Evolutionary conservation across 2,113 vertebrate species (phyloP), one percentile per base, ranked within the genome.

Genomic region (Nerophis ophidion): DNA sequence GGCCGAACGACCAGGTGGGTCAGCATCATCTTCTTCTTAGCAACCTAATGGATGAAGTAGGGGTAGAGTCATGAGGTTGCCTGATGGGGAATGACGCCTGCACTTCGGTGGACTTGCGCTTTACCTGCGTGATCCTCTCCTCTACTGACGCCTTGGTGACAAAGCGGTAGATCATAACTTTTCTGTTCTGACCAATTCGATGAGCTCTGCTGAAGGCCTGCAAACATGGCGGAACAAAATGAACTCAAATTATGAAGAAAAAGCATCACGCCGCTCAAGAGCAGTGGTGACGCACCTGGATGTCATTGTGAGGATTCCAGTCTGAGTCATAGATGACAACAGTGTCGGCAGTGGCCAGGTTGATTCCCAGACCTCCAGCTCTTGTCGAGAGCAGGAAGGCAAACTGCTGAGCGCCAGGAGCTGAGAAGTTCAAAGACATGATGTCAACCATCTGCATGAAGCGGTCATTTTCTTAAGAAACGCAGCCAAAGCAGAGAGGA

Each of bases 21-120:
- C 68, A 98, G 73, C 96, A 98, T 98, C 96, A 98, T 98, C 80
- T 98, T 98, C 75, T 98, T 98, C 86, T 98, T 98, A 46, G 96
- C 96, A 74, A 98, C 96, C 89, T 90, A 3, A 64, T 7, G 47
- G 0, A 16, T 1, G 5, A 8, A 13, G 19, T 16, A 69, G 9
- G 40, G 6, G 47, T 8, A 13, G 45, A 8, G 15, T 7, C 46
- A 36, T 15, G 11, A n/a, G 10, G 14, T 17, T 6, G 49, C 17
- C 26, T 12, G 0, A 13, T 12, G 26, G 19, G 49, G 13, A 7
- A 26, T 19, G 9, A 8, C 8, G n/a, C 8, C 9, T 17, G 48
- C 47, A 8, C 47, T n/a, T n/a, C 4, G 7, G 50, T 44, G 10
- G 5, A 11, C 5, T 0, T 0, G 12, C 10, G 53, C 44, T 11